Base-by-base conservation (phyloP, 2,888 invertebrate species). In the Brachylomia viminalis region DNA sequence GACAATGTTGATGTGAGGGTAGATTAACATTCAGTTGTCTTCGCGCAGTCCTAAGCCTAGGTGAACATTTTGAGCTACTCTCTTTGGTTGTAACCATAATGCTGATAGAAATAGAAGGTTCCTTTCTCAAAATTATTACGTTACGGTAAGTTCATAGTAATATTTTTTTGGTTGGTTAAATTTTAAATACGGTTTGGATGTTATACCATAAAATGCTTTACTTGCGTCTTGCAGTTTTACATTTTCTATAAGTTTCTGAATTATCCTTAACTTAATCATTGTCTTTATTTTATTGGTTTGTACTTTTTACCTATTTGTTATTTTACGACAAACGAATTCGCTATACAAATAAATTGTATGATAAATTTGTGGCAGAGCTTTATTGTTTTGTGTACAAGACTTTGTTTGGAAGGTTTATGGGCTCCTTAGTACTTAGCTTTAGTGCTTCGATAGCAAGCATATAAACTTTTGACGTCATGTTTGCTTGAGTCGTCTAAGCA, bases 1-100 rank as follows among this genome's bases (percentile, higher is more conserved):
- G 89, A 89, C 86, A 90, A 88, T 85, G 80, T n/a, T n/a, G n/a
- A n/a, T n/a, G 70, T n/a, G 61, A 72, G 74, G 76, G 80, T 79
- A 75, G 75, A 78, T 77, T 77, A 78, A 47, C 17, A 82, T 72
- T 79, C 75, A 79, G 78, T 77, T 58, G 47, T 71, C 58, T 66
- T 62, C 30, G 69, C 54, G 56, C 69, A 62, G 72, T 54, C 33
- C 76, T 52, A 75, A 33, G 42, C 27, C 76, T 58, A 71, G 49
- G 42, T 23, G 15, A 59, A 61, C 17, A 64, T 62, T 70, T 68
- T 54, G 20, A 73, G 71, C 45, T 62, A 54, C 33, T 15, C 52
- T 66, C 58, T 3, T 70, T 49, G 58, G 30, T 72, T 72, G 33
- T 0, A 65, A 68, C 11, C 30, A 71, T 11, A 23, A 47, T 69